phyloP scores from a whole-genome alignment of 2,888 invertebrate species.

The Hirudinaria manillensis region DNA sequence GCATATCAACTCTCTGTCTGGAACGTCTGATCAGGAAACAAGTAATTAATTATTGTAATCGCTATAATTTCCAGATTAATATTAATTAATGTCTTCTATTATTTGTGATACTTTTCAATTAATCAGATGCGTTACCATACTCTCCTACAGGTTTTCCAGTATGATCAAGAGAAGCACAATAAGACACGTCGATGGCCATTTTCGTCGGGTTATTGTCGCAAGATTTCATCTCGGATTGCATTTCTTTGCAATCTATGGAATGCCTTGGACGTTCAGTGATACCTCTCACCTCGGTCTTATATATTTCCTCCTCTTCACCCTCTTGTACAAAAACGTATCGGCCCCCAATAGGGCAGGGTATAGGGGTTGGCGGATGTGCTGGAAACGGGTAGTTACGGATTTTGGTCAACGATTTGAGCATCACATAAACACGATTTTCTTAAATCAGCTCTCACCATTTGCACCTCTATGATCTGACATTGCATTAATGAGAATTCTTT shows the following conservation, averaged over 20 bases:
- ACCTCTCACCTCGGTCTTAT: slow-evolving; percentile 86
- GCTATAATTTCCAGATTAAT: too few species aligned
- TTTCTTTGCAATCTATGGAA: slow-evolving; percentile 76
- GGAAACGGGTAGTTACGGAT: slow-evolving; percentile 9
- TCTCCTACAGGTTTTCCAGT: slow-evolving; percentile 74
- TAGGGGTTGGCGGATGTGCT: slow-evolving; percentile 68
- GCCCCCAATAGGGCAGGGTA: slow-evolving; percentile 89
- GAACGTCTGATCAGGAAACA: slow-evolving; percentile 62
- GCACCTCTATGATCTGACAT: too few species aligned
- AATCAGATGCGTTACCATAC: slow-evolving; percentile 62
- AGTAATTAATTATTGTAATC: too few species aligned
- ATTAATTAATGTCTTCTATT: not conserved
- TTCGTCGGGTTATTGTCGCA: slow-evolving; percentile 85
- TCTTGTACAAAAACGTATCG: slow-evolving; percentile 87
- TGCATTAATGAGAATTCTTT: too few species aligned
- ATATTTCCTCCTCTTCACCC: slow-evolving; percentile 54
- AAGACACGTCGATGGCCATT: slow-evolving; percentile 85
- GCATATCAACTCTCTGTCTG: slow-evolving; percentile 91
- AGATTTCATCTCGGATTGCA: slow-evolving; percentile 88
- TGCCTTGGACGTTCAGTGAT: slow-evolving; percentile 88
- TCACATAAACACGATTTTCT: not conserved
- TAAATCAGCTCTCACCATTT: too few species aligned
- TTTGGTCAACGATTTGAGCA: not conserved
- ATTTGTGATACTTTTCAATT: not conserved
- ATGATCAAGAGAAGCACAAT: slow-evolving; percentile 89